Conservation (phyloP, 2,113 vertebrate genomes). For the Laticauda laticaudata region DNA sequence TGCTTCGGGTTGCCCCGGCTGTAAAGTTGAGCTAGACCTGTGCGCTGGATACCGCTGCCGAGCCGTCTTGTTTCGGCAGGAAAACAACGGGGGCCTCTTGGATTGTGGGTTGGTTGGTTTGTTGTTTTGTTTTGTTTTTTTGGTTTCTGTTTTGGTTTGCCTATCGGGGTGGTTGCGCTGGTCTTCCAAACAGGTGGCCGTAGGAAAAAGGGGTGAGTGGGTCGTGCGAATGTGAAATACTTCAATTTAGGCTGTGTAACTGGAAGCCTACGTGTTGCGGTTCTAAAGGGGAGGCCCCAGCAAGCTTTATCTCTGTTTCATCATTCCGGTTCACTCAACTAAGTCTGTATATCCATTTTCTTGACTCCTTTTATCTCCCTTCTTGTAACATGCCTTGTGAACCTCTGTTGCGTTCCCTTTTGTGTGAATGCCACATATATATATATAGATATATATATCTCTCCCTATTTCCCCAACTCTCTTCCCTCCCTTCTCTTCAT, state of each 20-base stretch:
- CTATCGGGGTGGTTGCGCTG: background rate
- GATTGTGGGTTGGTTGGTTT: too few relatives aligned
- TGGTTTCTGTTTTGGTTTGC: too few relatives aligned
- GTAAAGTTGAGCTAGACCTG: background rate
- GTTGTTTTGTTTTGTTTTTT: too few relatives aligned
- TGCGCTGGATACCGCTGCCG: too few relatives aligned
- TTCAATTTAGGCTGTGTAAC: background rate
- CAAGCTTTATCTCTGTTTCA: background rate
- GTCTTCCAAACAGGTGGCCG: constrained; percentile 2
- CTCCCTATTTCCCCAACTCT: background rate
- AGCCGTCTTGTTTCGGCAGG: too few relatives aligned
- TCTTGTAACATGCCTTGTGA: background rate
- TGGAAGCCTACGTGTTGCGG: too few relatives aligned
- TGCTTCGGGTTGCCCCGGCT: background rate
- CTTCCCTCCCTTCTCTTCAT: background rate
- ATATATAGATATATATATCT: too few relatives aligned
- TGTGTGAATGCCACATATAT: background rate
- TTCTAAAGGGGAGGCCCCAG: background rate
- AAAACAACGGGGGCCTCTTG: background rate
- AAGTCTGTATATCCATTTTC: background rate
- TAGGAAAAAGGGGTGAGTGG: background rate
- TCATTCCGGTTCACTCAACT: background rate
- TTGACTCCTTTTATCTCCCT: background rate
- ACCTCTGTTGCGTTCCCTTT: too few relatives aligned
- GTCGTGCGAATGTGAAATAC: background rate